phyloP scores from a whole-genome alignment of 2,113 vertebrate genomes.

The Apistogramma diplotaenia region DNA sequence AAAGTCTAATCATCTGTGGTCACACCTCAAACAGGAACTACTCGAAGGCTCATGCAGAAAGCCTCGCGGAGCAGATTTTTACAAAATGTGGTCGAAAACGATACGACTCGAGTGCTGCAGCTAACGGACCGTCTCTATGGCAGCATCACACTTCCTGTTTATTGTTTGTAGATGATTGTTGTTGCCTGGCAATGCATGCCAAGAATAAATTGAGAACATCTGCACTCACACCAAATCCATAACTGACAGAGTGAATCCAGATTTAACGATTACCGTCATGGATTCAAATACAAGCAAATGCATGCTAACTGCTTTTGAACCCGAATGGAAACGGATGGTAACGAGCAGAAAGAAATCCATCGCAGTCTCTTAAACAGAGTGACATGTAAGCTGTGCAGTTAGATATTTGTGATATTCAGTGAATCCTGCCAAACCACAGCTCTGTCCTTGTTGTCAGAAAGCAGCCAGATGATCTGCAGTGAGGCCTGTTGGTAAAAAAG shows the following conservation, averaged over 20 bases:
- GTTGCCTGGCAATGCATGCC: background rate
- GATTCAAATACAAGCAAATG: background rate
- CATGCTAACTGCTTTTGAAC: background rate
- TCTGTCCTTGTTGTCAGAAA: background rate
- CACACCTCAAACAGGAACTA: background rate
- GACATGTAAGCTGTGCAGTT: background rate
- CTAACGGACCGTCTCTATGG: background rate
- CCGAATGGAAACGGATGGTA: background rate
- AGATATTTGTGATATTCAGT: background rate
- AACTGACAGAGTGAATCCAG: background rate
- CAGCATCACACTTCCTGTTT: conserved; percentile 6
- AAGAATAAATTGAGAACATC: background rate
- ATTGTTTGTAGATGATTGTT: background rate
- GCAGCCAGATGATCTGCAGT: conserved; percentile 16
- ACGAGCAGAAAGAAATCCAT: background rate
- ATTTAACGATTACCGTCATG: background rate
- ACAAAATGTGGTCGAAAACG: background rate
- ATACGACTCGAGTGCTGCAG: background rate
- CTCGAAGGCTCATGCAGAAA: background rate
- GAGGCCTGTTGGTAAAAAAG: background rate
- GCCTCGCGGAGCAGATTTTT: background rate
- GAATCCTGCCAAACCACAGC: background rate
- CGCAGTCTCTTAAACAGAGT: background rate
- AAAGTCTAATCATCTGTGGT: background rate
- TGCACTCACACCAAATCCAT: background rate